Conservation (phyloP, 2,797 vertebrate species). For the Anguilla anguilla region DNA sequence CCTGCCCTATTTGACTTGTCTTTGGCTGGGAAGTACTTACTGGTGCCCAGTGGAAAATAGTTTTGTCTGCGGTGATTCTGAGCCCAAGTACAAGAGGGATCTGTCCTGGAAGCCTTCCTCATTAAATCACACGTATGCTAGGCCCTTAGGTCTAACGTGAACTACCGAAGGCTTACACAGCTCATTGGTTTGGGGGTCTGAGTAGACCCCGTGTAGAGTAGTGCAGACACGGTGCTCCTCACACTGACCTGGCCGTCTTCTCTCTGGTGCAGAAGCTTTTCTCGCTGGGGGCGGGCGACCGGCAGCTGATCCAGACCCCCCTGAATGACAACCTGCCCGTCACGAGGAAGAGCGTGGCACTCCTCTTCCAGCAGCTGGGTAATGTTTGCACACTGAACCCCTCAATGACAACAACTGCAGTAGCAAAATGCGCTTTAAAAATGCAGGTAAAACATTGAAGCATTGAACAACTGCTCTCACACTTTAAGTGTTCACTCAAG, state of each 20-base stretch:
- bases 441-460: background rate
- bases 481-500: background rate
- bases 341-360: conserved; percentile 89
- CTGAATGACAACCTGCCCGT: conserved; percentile 89
- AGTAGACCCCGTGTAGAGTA: background rate
- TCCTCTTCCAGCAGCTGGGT: conserved; percentile 98
- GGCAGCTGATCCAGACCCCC: conserved; percentile 95
- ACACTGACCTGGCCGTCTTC: background rate
- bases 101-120: background rate
- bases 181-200: background rate
- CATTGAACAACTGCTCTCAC: background rate
- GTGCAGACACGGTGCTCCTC: background rate
- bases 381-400: conserved; percentile 56
- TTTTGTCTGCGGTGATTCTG: background rate
- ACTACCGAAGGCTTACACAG: background rate
- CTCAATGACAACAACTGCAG: background rate
- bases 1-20: background rate
- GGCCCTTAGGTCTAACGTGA: background rate
- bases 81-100: background rate
- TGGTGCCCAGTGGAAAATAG: background rate
- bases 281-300: conserved; percentile 94
- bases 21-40: background rate
- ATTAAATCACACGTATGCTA: background rate
- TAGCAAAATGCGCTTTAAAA: background rate
- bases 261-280: conserved; percentile 84